These are phyloP conservation scores for Pterophyllum scalare DNA, from an alignment of 2,113 vertebrate genomes.

Conservation along the genomic window DNA sequence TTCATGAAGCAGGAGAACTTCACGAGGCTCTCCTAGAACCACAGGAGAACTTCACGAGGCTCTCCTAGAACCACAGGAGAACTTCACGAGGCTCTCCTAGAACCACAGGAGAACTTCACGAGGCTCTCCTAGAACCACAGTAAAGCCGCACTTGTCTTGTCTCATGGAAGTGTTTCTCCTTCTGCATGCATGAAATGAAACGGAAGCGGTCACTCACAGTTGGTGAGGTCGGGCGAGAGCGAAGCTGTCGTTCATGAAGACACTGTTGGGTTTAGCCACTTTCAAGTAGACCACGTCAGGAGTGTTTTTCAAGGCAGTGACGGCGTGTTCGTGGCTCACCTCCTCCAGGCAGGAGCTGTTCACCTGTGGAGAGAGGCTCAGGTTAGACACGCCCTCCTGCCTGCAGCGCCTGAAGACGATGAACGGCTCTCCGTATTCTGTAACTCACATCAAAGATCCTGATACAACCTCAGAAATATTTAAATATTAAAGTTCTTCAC, in stretches of 20 bases:
- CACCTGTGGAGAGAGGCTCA: conserved; percentile 79
- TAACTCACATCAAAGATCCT: too few species aligned
- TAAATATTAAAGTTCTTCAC: not conserved
- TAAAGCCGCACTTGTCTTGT: not conserved
- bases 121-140: too few species aligned
- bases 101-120: too few species aligned
- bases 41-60: too few species aligned
- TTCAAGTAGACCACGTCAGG: conserved; percentile 96
- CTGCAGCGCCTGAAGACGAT: too few species aligned
- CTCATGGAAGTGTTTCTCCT: not conserved
- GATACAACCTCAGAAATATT: not conserved
- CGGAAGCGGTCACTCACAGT: conserved; percentile 84
- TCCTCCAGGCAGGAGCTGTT: conserved; percentile 95
- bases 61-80: too few species aligned
- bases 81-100: too few species aligned
- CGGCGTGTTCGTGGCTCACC: conserved; percentile 97
- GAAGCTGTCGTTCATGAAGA: conserved; percentile 95
- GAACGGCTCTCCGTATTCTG: too few species aligned
- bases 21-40: too few species aligned
- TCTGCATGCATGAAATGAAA: too few species aligned
- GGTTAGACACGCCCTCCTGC: too few species aligned
- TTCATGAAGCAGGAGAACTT: too few species aligned
- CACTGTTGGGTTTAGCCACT: conserved; percentile 95
- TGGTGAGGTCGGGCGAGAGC: conserved; percentile 93
- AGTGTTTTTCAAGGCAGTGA: conserved; percentile 99